Percentiles rank a stretch among this genome's conserved stretches.
These are phyloP conservation scores for Drosophila kanekoi DNA, from an alignment of 2,888 invertebrate species.

Conservation along the genomic window DNA sequence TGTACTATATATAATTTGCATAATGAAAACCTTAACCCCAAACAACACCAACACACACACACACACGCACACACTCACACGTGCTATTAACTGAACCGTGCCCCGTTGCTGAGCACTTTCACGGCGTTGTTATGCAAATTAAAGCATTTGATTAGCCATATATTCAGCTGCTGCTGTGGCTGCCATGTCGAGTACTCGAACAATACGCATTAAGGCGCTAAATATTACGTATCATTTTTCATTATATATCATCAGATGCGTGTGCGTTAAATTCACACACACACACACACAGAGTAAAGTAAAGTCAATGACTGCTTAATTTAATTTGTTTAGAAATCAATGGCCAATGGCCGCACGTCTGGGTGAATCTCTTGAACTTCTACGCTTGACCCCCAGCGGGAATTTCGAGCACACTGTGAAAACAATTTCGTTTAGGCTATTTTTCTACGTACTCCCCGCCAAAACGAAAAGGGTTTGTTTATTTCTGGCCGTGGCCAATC, in stretches of 20 bases:
- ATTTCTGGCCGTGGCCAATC: constrained; percentile 67
- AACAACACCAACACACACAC: constrained; percentile 16
- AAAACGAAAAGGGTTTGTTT: constrained; percentile 44
- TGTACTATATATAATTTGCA: constrained; percentile 60
- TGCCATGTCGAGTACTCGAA: constrained; percentile 32
- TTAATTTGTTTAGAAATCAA: constrained; percentile 73
- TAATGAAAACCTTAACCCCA: constrained; percentile 80
- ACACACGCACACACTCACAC: background rate
- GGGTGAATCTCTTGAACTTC: constrained; percentile 43
- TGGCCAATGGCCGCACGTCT: constrained; percentile 60
- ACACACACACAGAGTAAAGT: constrained; percentile 5
- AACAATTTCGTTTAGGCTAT: constrained; percentile 62
- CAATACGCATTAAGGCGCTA: constrained; percentile 47
- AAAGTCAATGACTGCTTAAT: constrained; percentile 79
- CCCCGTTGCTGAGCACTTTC: constrained; percentile 57
- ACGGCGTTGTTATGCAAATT: constrained; percentile 75
- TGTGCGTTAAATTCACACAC: constrained; percentile 21
- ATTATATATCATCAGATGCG: constrained; percentile 23
- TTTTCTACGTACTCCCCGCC: constrained; percentile 13
- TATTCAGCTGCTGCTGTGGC: constrained; percentile 2
- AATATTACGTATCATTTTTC: constrained; percentile 41
- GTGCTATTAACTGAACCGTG: constrained; percentile 70
- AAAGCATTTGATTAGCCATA: constrained; percentile 70
- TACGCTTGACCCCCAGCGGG: constrained; percentile 52
- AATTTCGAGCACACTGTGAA: constrained; percentile 65